Evolutionary conservation across 1,140 invertebrate species (phyloP), one percentile per base, ranked within the genome.

Genomic region (Lepidostoma basale): DNA sequence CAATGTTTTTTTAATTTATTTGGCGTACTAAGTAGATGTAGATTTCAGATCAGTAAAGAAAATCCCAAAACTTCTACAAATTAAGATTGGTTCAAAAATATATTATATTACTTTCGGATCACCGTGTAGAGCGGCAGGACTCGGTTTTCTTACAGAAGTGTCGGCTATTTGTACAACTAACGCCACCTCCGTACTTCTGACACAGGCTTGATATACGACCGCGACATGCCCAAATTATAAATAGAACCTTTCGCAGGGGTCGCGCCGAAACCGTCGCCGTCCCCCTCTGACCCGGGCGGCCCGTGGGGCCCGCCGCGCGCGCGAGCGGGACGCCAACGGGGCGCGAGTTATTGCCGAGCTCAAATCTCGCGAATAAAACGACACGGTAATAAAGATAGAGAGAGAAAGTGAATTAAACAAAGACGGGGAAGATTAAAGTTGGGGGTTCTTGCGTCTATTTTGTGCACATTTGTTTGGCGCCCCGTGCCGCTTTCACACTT

Each of bases 381-480:
- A 77, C 78, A 76, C 78, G 73, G 82, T 82, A 83, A 85, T 83
- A 85, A 84, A 85, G 84, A 83, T 79, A 73, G 71, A 73, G 71
- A 81, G 81, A 82, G 84, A 85, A 85, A 85, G 84, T 85, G 85
- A 85, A 85, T 84, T 84, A 83, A 83, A 85, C 83, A 78, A 81
- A 81, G 78, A 79, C 79, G 79, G 81, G 81, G 82, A 82, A 85
- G 83, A 85, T 85, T 86, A 85, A 79, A 79, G 78, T 76, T 76
- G 67, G 70, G 59, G 62, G 67, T 69, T 60, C 67, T 68, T 72
- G 67, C 65, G 63, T 66, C 70, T 72, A 65, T 68, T 72, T 68
- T 62, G 58, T 72, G 70, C 70, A 72, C 70, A 72, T 72, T 72
- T 66, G 67, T 69, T 39, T 52, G 16, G 44, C 44, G 62, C n/a